Evolutionary conservation across 2,113 vertebrate species (phyloP).

Genomic region (Camelus dromedarius): DNA sequence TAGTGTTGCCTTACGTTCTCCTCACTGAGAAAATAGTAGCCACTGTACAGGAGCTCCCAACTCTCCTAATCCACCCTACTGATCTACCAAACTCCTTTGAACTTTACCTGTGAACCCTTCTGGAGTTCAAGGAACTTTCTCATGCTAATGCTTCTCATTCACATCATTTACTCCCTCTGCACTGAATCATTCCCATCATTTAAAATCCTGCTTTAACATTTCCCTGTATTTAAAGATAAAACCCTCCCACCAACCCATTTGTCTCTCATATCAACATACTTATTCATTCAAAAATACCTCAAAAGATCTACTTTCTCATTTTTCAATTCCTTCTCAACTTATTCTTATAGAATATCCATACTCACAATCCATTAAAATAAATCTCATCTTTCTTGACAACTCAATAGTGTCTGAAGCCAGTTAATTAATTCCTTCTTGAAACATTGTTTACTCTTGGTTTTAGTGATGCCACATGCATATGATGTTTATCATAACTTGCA

Average conservation of each 20-base stretch:
- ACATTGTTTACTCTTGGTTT: background rate
- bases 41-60: accelerated
- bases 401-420: background rate
- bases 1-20: background rate
- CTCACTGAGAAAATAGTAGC: background rate
- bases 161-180: background rate
- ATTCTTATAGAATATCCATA: background rate
- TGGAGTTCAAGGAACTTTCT: background rate
- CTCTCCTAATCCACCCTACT: accelerated
- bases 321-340: background rate
- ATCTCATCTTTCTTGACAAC: background rate
- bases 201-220: background rate
- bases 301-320: background rate
- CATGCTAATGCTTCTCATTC: background rate
- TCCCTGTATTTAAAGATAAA: background rate
- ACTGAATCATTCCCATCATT: background rate
- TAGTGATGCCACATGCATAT: background rate
- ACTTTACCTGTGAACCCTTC: background rate
- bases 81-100: background rate
- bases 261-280: background rate
- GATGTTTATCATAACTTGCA: background rate
- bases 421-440: background rate
- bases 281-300: background rate
- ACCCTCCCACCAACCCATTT: background rate
- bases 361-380: background rate